Evolutionary conservation across 2,797 vertebrate genomes (phyloP).

Genomic region (Eulemur albifrons): DNA sequence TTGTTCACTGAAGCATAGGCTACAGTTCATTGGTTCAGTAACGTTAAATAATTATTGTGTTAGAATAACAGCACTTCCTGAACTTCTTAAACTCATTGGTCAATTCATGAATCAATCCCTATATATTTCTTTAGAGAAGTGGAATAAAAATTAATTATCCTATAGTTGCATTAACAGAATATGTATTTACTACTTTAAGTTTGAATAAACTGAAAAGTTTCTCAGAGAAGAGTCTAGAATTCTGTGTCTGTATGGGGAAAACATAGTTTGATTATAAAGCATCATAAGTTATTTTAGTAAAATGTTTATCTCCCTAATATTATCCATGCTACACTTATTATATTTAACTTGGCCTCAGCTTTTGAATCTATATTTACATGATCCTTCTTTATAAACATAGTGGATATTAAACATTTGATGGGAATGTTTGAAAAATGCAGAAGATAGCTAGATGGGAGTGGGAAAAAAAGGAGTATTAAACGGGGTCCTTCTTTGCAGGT

Average conservation of each 20-base stretch:
- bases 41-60: slow-evolving; percentile 67
- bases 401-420: neutral
- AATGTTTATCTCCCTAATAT: neutral
- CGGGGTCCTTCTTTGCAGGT: neutral
- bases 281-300: neutral
- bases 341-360: neutral
- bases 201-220: slow-evolving; percentile 31
- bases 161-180: neutral
- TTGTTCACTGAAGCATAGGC: slow-evolving; percentile 55
- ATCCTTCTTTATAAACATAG: neutral
- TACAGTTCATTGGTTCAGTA: slow-evolving; percentile 60
- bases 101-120: neutral
- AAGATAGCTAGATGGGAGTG: neutral
- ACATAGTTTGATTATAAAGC: neutral
- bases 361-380: neutral
- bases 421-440: neutral
- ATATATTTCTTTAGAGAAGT: neutral
- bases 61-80: slow-evolving; percentile 51
- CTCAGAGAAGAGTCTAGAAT: neutral
- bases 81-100: slow-evolving; percentile 49
- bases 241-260: neutral
- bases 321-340: neutral
- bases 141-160: slow-evolving; percentile 33
- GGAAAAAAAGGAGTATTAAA: neutral
- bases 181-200: neutral